Percentiles rank a stretch among this genome's conserved stretches.
Conservation (phyloP, 2,113 vertebrate species). For the Anoplopoma fimbria region DNA sequence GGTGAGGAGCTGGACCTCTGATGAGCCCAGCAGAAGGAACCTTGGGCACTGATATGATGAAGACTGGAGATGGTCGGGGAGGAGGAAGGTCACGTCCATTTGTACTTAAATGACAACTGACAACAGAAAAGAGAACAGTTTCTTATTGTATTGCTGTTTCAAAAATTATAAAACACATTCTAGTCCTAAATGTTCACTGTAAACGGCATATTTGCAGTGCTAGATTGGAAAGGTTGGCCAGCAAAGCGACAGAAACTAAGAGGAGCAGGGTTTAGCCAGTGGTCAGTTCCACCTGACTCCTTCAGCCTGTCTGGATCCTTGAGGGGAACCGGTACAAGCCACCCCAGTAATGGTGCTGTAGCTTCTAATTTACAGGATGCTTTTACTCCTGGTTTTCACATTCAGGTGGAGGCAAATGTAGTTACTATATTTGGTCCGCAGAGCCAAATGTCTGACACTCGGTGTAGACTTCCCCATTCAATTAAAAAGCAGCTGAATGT, state of each 20-base stretch:
- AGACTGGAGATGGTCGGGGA: no score
- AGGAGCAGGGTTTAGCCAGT: not conserved
- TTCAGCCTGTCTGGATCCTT: not conserved
- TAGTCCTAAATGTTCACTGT: not conserved
- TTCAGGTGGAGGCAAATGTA: slow-evolving; percentile 21
- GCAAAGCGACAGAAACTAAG: not conserved
- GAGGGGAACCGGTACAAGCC: not conserved
- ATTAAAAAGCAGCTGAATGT: slow-evolving; percentile 47
- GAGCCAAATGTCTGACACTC: slow-evolving; percentile 13
- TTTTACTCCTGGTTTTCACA: slow-evolving; percentile 11
- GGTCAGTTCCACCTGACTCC: not conserved
- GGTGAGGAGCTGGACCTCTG: not conserved
- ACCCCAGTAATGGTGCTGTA: not conserved
- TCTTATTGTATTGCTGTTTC: not conserved
- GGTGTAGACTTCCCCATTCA: slow-evolving; percentile 32
- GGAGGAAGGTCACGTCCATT: no score
- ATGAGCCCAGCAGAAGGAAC: no score
- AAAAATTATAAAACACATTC: not conserved
- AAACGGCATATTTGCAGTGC: not conserved
- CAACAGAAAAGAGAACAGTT: not conserved
- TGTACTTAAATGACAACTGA: not conserved
- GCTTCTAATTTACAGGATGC: slow-evolving; percentile 14
- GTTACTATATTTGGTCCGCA: slow-evolving; percentile 14
- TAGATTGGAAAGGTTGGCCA: not conserved
- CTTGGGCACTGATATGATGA: no score